Evolutionary conservation across 2,888 invertebrate species (phyloP).

Genomic region (Toxonevra muliebris): DNA sequence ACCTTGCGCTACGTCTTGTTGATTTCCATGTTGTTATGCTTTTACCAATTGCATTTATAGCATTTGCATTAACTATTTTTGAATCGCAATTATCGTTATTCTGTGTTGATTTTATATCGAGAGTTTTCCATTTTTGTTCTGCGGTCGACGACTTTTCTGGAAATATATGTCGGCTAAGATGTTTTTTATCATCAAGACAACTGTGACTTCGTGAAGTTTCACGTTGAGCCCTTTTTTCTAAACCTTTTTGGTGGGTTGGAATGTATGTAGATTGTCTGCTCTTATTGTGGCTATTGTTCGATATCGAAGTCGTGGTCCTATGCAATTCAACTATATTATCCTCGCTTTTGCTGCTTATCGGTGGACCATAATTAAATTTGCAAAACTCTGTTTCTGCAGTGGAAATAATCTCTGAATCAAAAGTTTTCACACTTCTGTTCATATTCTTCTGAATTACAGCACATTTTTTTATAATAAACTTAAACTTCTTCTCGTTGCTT

Average conservation of each 20-base stretch:
- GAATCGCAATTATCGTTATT: no score
- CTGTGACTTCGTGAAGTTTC: constrained; percentile 22
- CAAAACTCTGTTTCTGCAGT: no score
- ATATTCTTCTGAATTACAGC: constrained; percentile 23
- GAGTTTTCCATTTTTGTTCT: constrained; percentile 37
- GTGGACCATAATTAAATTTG: background rate
- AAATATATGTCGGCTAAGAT: background rate
- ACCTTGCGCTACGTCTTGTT: background rate
- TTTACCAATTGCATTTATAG: constrained; percentile 46
- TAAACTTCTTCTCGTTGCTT: constrained; percentile 44
- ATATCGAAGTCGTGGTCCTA: background rate
- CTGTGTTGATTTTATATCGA: no score
- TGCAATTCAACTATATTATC: constrained; percentile 28
- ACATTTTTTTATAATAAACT: constrained; percentile 51
- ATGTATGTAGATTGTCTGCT: background rate
- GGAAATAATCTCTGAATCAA: no score
- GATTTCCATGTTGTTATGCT: constrained; percentile 31
- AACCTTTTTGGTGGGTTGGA: no score
- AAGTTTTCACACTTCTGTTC: background rate
- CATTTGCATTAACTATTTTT: constrained; percentile 29
- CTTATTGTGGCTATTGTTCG: background rate
- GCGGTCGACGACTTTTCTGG: constrained; percentile 19
- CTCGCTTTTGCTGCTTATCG: constrained; percentile 24
- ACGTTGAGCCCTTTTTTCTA: background rate
- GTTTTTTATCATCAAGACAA: constrained; percentile 3